phyloP scores from a whole-genome alignment of 2,888 invertebrate genomes.

The Ochropacha duplaris region DNA sequence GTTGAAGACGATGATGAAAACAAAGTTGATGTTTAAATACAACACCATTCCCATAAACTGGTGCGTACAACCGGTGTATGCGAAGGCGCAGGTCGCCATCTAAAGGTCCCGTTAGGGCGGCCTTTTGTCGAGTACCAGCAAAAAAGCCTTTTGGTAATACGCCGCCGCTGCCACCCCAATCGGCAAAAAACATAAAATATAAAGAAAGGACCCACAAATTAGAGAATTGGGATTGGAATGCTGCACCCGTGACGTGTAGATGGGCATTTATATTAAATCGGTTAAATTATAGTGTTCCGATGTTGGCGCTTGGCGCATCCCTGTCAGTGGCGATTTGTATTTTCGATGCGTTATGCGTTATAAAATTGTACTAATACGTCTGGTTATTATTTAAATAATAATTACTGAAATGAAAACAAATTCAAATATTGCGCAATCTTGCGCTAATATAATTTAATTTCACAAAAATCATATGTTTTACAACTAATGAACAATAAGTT shows the following conservation, averaged over 20 bases:
- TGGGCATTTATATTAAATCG: constrained; percentile 54
- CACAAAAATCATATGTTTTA: too few species aligned
- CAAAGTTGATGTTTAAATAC: constrained; percentile 1
- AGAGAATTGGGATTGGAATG: constrained; percentile 72
- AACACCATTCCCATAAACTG: constrained; percentile 24
- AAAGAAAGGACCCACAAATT: constrained; percentile 76
- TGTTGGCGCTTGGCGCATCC: constrained; percentile 30
- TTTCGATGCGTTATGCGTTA: neutral
- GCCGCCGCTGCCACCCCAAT: constrained; percentile 59
- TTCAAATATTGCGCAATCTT: neutral
- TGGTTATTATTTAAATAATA: neutral
- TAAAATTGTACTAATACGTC: neutral
- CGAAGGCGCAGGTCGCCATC: constrained; percentile 42
- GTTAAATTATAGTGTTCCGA: constrained; percentile 48
- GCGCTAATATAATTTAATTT: too few species aligned
- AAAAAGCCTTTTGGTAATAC: constrained; percentile 64
- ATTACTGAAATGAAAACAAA: neutral
- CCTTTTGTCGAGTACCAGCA: constrained; percentile 65
- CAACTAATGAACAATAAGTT: too few species aligned
- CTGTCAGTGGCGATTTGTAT: constrained; percentile 30
- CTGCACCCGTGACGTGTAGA: constrained; percentile 69
- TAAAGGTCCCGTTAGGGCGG: constrained; percentile 71
- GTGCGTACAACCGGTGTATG: constrained; percentile 29
- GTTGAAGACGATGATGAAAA: neutral
- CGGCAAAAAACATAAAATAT: constrained; percentile 75